Conservation (phyloP, 2,888 invertebrate genomes). For the Netelia melanura region DNA sequence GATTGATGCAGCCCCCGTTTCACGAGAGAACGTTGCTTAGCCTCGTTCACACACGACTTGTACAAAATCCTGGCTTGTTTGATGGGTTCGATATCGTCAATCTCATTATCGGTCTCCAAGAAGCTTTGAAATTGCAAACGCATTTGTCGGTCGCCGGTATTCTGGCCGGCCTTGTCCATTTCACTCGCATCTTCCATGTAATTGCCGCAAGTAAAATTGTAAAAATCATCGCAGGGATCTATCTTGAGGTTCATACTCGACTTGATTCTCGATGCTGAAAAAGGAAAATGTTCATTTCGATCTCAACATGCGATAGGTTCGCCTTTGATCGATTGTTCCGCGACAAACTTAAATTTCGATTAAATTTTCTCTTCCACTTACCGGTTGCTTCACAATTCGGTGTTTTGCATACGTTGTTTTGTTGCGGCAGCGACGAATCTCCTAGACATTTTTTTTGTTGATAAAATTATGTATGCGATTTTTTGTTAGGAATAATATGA, state of each 20-base stretch:
- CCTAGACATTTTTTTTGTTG: no score
- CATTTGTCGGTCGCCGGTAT: constrained; percentile 90
- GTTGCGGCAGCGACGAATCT: neutral
- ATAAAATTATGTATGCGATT: no score
- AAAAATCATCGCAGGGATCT: constrained; percentile 91
- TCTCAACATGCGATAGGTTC: no score
- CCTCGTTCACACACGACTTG: constrained; percentile 94
- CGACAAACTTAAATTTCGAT: neutral
- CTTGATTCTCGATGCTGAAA: constrained; percentile 88
- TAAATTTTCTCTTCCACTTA: neutral
- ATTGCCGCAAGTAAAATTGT: constrained; percentile 84
- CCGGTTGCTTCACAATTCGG: neutral
- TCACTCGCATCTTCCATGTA: constrained; percentile 87
- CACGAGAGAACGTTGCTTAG: no score
- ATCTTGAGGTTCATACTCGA: constrained; percentile 88
- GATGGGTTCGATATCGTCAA: constrained; percentile 90
- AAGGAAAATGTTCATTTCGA: neutral
- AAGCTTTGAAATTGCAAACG: constrained; percentile 89
- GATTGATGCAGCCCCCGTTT: no score
- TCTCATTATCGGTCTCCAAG: constrained; percentile 87
- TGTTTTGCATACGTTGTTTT: neutral
- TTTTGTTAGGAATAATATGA: no score
- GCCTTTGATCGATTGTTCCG: neutral
- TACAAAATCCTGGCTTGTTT: constrained; percentile 94
- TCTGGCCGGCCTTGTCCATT: constrained; percentile 88